These are phyloP conservation scores for Hafferia zeledoni DNA, from an alignment of 2,797 vertebrate genomes.

Conservation along the genomic window DNA sequence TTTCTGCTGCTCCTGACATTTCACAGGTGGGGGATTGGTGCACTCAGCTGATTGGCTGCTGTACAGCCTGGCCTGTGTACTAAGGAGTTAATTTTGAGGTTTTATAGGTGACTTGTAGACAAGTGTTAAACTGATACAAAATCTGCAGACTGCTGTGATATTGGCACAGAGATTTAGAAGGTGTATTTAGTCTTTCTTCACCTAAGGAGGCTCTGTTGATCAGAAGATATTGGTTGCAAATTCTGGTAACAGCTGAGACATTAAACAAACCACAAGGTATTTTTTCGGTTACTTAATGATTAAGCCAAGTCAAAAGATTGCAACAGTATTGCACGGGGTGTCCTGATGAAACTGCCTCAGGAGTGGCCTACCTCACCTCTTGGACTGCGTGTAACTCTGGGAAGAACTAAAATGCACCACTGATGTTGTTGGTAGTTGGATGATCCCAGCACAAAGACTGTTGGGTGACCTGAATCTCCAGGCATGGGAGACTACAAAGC, in stretches of 20 bases:
- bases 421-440: accelerated
- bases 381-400: not conserved
- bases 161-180: not conserved
- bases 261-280: not conserved
- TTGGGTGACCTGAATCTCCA: not conserved
- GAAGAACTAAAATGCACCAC: not conserved
- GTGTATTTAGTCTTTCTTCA: not conserved
- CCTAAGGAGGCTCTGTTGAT: not conserved
- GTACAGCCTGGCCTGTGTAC: not conserved
- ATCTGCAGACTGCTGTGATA: not conserved
- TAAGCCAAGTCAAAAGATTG: not conserved
- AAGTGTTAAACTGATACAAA: not conserved
- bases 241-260: not conserved
- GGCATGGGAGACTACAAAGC: not conserved
- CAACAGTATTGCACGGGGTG: not conserved
- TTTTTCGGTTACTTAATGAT: not conserved
- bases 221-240: not conserved
- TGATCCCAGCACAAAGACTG: not conserved
- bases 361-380: not conserved
- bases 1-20: not conserved
- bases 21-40: not conserved
- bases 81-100: not conserved
- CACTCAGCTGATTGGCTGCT: accelerated
- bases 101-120: not conserved
- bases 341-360: not conserved